phyloP scores from a whole-genome alignment of 2,113 vertebrate genomes.

The Rhegmatorhina hoffmannsi region DNA sequence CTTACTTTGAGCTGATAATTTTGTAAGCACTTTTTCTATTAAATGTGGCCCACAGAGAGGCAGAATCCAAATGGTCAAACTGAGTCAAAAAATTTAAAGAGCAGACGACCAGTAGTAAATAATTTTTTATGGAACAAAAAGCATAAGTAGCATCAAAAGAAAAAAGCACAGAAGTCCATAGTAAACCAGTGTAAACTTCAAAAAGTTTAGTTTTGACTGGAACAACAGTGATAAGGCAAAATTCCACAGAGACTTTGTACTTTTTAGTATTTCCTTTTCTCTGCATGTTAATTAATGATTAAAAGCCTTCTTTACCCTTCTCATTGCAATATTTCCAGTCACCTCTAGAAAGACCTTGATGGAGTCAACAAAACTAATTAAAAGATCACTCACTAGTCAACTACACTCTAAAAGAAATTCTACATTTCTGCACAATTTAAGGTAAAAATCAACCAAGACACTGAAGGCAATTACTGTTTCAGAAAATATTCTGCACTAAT shows the following conservation, averaged over 20 bases:
- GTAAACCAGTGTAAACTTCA: neutral
- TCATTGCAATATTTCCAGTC: neutral
- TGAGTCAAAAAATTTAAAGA: neutral
- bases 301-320: neutral
- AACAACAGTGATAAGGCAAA: neutral
- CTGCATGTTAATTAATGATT: neutral
- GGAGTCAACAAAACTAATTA: neutral
- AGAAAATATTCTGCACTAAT: neutral
- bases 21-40: neutral
- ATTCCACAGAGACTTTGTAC: neutral
- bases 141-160: neutral
- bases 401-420: neutral
- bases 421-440: neutral
- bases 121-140: neutral
- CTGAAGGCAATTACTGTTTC: neutral
- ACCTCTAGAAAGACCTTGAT: neutral
- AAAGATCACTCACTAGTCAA: neutral
- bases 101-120: neutral
- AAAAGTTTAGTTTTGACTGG: neutral
- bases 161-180: neutral
- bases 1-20: neutral
- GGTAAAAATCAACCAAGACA: neutral
- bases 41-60: accelerated
- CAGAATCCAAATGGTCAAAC: neutral
- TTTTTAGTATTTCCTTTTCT: neutral